Percentiles rank a stretch among this genome's conserved stretches.
phyloP scores from a whole-genome alignment of 2,797 vertebrate species.

The Enteromius mattozi region DNA sequence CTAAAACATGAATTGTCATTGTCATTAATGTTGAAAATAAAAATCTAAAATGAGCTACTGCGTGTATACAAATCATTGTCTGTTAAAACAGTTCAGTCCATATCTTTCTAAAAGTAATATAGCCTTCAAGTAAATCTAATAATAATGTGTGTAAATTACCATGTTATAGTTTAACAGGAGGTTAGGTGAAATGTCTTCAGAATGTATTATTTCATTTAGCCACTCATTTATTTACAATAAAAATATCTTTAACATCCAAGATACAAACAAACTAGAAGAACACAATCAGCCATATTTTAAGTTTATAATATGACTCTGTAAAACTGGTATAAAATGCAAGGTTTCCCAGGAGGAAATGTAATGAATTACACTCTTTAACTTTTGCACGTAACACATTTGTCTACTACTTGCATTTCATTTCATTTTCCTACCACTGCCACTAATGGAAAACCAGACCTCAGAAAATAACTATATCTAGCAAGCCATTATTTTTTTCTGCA shows the following conservation, averaged over 20 bases:
- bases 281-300: neutral
- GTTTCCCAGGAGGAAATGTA: neutral
- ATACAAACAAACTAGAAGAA: neutral
- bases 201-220: neutral
- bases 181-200: neutral
- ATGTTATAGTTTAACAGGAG: neutral
- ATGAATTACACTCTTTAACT: neutral
- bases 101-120: neutral
- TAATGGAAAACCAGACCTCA: neutral
- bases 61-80: neutral
- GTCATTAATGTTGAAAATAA: neutral
- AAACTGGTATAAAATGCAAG: neutral
- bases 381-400: neutral
- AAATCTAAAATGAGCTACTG: neutral
- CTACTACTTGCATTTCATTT: neutral
- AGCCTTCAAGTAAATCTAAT: neutral
- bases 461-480: neutral
- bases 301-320: neutral
- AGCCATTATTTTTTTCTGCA: constrained; percentile 11
- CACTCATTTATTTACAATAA: neutral
- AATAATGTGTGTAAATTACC: neutral
- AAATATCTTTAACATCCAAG: neutral
- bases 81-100: neutral
- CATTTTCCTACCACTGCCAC: neutral
- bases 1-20: neutral